Evolutionary conservation across 2,797 vertebrate genomes (phyloP).

Genomic region (Diplodus puntazzo): DNA sequence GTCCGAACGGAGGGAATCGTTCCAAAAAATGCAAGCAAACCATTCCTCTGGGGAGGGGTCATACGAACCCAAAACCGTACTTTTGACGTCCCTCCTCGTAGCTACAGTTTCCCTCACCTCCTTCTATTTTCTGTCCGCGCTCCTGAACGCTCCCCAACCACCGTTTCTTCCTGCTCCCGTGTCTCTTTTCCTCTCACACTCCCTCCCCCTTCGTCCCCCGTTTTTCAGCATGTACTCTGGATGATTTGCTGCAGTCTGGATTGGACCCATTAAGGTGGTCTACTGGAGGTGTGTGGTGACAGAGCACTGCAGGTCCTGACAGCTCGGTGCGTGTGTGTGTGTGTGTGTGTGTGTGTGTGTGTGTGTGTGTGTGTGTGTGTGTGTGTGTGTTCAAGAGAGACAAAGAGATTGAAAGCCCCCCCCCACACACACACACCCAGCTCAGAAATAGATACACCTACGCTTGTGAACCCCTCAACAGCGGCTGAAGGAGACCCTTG

Average conservation of each 20-base stretch:
- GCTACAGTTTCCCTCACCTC: slow-evolving; percentile 8
- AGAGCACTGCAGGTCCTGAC: slow-evolving; percentile 69
- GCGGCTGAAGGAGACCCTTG: slow-evolving; percentile 52
- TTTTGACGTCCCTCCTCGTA: slow-evolving; percentile 18
- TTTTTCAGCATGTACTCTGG: slow-evolving; percentile 67
- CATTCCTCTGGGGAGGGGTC: slow-evolving; percentile 37
- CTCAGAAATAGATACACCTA: slow-evolving; percentile 59
- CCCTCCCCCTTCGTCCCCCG: background rate
- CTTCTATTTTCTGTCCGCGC: slow-evolving; percentile 28
- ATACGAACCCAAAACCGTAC: slow-evolving; percentile 44
- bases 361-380: slow-evolving; percentile 29
- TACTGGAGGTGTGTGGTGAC: slow-evolving; percentile 79
- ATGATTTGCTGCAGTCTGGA: slow-evolving; percentile 81
- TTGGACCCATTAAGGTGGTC: slow-evolving; percentile 82
- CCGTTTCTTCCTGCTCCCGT: slow-evolving; percentile 44
- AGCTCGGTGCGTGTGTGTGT: slow-evolving; percentile 46
- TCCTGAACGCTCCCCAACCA: slow-evolving; percentile 30
- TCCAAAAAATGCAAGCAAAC: slow-evolving; percentile 35
- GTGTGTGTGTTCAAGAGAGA: slow-evolving; percentile 22
- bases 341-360: slow-evolving; percentile 22
- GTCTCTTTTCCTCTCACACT: slow-evolving; percentile 48
- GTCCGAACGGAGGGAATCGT: slow-evolving; percentile 1
- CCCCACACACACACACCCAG: background rate
- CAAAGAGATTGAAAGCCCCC: slow-evolving; percentile 41
- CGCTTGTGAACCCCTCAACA: slow-evolving; percentile 39